These are phyloP conservation scores for Heliconius nattereri DNA, from an alignment of 1,140 invertebrate genomes.

Conservation along the genomic window DNA sequence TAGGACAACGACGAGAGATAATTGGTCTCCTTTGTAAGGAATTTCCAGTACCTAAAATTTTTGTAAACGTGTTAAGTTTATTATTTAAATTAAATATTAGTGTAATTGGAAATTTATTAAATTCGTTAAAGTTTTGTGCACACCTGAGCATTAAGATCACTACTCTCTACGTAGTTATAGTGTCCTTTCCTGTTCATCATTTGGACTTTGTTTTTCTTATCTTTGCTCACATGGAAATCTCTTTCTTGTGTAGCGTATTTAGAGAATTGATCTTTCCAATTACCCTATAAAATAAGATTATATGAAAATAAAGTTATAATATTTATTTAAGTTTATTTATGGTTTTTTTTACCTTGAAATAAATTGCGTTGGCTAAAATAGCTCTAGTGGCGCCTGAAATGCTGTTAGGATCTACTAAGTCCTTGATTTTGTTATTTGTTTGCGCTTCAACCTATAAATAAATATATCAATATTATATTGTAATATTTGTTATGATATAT, in stretches of 20 bases:
- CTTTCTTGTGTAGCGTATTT: constrained; percentile 43
- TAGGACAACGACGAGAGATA: constrained; percentile 58
- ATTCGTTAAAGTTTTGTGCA: neutral
- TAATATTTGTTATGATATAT: no score
- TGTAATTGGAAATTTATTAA: no score
- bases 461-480: neutral
- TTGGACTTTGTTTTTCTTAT: constrained; percentile 54
- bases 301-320: no score
- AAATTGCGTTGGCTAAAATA: constrained; percentile 82
- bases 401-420: constrained; percentile 82
- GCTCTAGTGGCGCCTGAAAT: constrained; percentile 81
- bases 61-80: neutral
- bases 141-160: constrained; percentile 65
- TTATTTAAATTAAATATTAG: neutral
- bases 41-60: constrained; percentile 59
- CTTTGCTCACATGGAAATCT: constrained; percentile 60
- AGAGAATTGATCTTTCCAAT: constrained; percentile 57
- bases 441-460: constrained; percentile 82
- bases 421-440: constrained; percentile 87
- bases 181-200: constrained; percentile 56
- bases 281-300: constrained; percentile 49
- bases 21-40: constrained; percentile 58
- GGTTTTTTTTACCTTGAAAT: constrained; percentile 53
- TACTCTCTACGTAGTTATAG: constrained; percentile 55
- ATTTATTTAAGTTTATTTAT: no score